phyloP scores from a whole-genome alignment of 2,888 invertebrate species.

The Thecophora atra region DNA sequence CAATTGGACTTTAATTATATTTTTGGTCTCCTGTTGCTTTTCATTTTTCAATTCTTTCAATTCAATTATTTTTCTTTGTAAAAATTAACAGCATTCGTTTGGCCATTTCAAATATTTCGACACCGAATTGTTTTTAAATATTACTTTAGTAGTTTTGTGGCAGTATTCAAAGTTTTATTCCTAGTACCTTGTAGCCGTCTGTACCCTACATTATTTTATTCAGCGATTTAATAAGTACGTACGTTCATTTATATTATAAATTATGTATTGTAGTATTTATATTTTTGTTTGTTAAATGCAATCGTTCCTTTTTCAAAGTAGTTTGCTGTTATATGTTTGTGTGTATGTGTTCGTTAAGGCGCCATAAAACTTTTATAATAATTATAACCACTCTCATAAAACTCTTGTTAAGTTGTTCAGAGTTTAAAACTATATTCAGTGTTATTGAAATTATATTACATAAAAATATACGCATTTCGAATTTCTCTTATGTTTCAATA shows the following conservation, averaged over 20 bases:
- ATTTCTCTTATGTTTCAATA: constrained; percentile 42
- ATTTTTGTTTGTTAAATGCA: constrained; percentile 13
- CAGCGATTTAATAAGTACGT: constrained; percentile 36
- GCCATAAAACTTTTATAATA: constrained; percentile 20
- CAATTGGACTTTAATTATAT: no score
- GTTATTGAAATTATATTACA: constrained; percentile 30
- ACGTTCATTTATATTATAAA: background rate
- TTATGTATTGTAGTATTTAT: background rate
- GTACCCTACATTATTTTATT: background rate
- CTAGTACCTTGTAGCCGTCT: no score
- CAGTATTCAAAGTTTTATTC: no score
- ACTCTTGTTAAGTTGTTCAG: background rate
- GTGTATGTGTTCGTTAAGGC: constrained; percentile 46
- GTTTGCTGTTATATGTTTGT: constrained; percentile 38
- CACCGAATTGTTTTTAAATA: no score
- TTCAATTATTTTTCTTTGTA: no score
- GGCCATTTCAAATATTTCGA: no score
- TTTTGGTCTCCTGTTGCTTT: no score
- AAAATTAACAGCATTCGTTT: no score
- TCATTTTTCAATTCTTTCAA: no score
- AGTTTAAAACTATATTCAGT: background rate
- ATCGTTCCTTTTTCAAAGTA: constrained; percentile 21
- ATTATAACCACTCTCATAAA: constrained; percentile 8
- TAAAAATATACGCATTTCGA: constrained; percentile 49
- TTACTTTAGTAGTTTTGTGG: no score